These are phyloP conservation scores for Muscina levida DNA, from an alignment of 2,888 invertebrate species.

Conservation along the genomic window DNA sequence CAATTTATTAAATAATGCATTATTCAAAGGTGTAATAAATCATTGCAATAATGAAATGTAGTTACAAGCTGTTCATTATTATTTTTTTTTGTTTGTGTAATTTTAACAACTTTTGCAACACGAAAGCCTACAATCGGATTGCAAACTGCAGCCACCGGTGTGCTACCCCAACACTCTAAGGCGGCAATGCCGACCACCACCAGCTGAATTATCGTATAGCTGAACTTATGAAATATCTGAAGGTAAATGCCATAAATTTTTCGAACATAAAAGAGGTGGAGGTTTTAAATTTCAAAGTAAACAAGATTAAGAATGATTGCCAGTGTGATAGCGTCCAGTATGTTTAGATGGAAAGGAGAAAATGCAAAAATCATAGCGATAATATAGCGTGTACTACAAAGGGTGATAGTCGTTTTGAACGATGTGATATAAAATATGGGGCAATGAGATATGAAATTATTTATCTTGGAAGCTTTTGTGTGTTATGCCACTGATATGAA, in stretches of 20 bases:
- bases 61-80: slow-evolving; percentile 59
- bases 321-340: slow-evolving; percentile 6
- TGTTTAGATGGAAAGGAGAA: neutral
- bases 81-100: slow-evolving; percentile 45
- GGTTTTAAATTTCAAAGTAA: slow-evolving; percentile 63
- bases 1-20: slow-evolving; percentile 62
- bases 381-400: neutral
- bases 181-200: neutral
- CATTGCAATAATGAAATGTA: slow-evolving; percentile 63
- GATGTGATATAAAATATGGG: too few relatives aligned
- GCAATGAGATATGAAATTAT: too few relatives aligned
- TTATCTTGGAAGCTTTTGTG: too few relatives aligned
- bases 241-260: slow-evolving; percentile 63
- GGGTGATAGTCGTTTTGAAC: too few relatives aligned
- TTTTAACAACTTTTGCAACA: slow-evolving; percentile 44
- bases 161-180: too few relatives aligned
- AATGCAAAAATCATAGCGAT: neutral
- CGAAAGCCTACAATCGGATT: slow-evolving; percentile 59
- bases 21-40: slow-evolving; percentile 63
- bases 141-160: slow-evolving; percentile 1
- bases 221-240: slow-evolving; percentile 49
- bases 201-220: slow-evolving; percentile 7
- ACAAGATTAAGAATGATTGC: slow-evolving; percentile 27
- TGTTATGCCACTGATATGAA: too few relatives aligned
- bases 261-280: slow-evolving; percentile 64